phyloP scores from a whole-genome alignment of 2,888 invertebrate species.

The Acanthoscelides obtectus region DNA sequence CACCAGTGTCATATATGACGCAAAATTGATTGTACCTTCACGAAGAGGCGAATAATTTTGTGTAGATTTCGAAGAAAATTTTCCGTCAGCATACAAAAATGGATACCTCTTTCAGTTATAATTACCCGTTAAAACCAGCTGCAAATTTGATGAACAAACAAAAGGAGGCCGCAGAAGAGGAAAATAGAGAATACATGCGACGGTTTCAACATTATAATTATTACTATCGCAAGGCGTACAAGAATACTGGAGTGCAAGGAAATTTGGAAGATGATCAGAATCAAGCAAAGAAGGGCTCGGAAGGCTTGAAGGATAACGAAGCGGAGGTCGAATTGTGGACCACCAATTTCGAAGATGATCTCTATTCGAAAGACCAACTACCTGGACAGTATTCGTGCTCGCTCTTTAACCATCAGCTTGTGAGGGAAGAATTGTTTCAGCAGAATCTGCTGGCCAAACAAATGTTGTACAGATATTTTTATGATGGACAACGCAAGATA shows the following conservation, averaged over 20 bases:
- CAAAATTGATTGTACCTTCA: neutral
- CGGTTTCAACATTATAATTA: neutral
- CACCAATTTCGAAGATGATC: neutral
- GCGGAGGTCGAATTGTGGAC: neutral
- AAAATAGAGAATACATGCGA: neutral
- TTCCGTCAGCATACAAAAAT: neutral
- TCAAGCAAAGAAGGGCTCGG: neutral
- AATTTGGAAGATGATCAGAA: neutral
- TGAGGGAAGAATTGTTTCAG: conserved; percentile 13
- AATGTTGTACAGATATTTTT: conserved; percentile 16
- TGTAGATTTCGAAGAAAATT: neutral
- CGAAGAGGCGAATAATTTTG: neutral
- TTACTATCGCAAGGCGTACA: neutral
- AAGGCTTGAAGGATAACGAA: neutral
- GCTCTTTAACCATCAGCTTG: conserved; percentile 8
- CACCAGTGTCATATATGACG: neutral
- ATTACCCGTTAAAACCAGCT: neutral
- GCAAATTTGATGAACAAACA: neutral
- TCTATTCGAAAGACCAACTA: neutral
- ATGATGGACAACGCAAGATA: neutral
- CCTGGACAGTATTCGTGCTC: conserved; percentile 7
- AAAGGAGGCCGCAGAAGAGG: neutral
- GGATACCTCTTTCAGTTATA: neutral
- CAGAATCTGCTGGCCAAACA: conserved; percentile 13
- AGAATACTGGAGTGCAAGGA: neutral